Percentiles rank a stretch among this genome's conserved stretches.
These are phyloP conservation scores for Ormyrus thymus DNA, from an alignment of 2,888 invertebrate genomes.

Conservation along the genomic window DNA sequence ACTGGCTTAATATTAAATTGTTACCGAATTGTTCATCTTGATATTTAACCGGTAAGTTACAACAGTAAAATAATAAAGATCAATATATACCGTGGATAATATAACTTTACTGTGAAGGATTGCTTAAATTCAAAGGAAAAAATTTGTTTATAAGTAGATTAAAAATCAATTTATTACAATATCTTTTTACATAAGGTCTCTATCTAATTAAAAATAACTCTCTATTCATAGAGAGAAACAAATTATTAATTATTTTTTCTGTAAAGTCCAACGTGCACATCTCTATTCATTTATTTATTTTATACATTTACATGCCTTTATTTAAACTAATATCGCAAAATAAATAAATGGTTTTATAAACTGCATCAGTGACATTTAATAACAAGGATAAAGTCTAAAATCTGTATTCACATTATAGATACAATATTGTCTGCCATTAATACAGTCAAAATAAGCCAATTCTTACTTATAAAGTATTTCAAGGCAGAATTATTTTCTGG, in stretches of 20 bases:
- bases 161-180: conserved; percentile 50
- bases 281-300: conserved; percentile 31
- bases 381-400: conserved; percentile 51
- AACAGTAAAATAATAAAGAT: too few species aligned
- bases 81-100: too few species aligned
- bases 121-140: not conserved
- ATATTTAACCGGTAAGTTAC: too few species aligned
- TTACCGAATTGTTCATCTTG: too few species aligned
- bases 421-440: conserved; percentile 53
- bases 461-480: conserved; percentile 48
- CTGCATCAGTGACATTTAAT: conserved; percentile 43
- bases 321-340: conserved; percentile 47
- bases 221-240: conserved; percentile 22
- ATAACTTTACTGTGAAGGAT: too few species aligned
- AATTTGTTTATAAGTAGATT: conserved; percentile 10
- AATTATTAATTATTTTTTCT: conserved; percentile 27
- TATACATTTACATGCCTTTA: conserved; percentile 13
- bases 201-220: conserved; percentile 8
- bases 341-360: conserved; percentile 55
- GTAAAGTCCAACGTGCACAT: not conserved
- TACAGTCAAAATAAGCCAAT: conserved; percentile 49
- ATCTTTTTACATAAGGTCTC: conserved; percentile 44
- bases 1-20: too few species aligned
- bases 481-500: conserved; percentile 35
- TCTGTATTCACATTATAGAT: conserved; percentile 55